Base-by-base conservation (phyloP, 2,888 invertebrate species). In the Himalopsyche anomala region DNA sequence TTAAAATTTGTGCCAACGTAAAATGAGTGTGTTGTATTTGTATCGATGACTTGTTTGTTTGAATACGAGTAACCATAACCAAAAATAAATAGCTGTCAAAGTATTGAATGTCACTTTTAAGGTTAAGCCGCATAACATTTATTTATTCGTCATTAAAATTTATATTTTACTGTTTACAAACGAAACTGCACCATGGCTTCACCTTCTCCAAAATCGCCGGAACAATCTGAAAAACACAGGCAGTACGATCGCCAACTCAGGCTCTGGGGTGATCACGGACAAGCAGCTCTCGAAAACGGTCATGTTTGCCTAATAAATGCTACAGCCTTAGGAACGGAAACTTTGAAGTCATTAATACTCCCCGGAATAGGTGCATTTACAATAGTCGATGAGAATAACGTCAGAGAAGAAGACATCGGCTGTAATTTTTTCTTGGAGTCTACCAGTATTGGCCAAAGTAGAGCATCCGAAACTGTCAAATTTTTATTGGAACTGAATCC, bases 231-330 rank as follows among this genome's bases (percentile, higher is more conserved):
- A 90, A 96, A 87, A 62, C 87, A 87, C 42, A 51, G 87, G 90
- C 96, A 96, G 92, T 97, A 97, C 90, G 97, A 97, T 91, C 94
- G 97, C 90, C 97, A 97, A 91, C 92, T 97, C 87, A 97, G 98
- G 90, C 94, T 99, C 90, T 99, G 99, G 99, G 99, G 99, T 88
- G 99, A 99, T 91, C 98, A 99, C 92, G 99, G 99, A 0, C 99
- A 99, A 92, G 92, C 94, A 88, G 94, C 97, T 5, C 93, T 99
- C 86, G 99, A 99, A 93, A 94, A 94, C 88, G 96, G 98, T 19
- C 96, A 97, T 91, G 95, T 99, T 89, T 99, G 99, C 91, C 91
- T 99, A 40, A 96, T 99, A 89, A 98, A 99, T 92, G 99, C 98
- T 0, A 97, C 96, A 74, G 97, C 97, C 8, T 93, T 98, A 81